phyloP scores from a whole-genome alignment of 2,113 vertebrate species.

The Caranx ignobilis region DNA sequence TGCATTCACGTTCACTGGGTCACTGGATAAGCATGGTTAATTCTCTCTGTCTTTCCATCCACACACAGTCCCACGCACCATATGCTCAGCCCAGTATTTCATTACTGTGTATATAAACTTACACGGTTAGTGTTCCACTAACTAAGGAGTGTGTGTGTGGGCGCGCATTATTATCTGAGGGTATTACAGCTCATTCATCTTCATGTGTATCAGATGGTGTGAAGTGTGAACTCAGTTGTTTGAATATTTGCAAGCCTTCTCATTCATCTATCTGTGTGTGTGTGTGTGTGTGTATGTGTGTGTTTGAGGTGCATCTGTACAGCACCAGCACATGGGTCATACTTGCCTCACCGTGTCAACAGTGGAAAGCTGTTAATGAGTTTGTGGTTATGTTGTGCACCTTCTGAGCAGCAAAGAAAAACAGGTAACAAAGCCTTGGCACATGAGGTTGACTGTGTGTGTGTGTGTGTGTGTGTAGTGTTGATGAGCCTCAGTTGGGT shows the following conservation, averaged over 20 bases:
- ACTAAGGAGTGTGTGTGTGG: neutral
- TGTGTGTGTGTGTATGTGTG: slow-evolving; percentile 1
- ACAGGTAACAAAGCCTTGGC: slow-evolving; percentile 10
- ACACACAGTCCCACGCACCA: slow-evolving; percentile 30
- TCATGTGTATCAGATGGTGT: slow-evolving; percentile 11
- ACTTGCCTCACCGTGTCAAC: slow-evolving; percentile 56
- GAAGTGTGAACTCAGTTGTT: slow-evolving; percentile 16
- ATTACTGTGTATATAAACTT: slow-evolving; percentile 11
- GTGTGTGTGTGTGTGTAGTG: neutral
- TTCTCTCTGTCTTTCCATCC: slow-evolving; percentile 21
- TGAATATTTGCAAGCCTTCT: slow-evolving; percentile 8
- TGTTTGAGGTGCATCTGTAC: neutral
- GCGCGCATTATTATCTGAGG: neutral
- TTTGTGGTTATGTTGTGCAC: slow-evolving; percentile 21
- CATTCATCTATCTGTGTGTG: slow-evolving; percentile 12
- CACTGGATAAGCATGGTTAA: slow-evolving; percentile 47
- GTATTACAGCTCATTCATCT: slow-evolving; percentile 22
- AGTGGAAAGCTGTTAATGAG: slow-evolving; percentile 51
- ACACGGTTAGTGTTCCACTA: neutral
- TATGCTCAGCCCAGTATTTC: slow-evolving; percentile 55
- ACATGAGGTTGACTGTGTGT: neutral
- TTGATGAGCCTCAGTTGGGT: neutral
- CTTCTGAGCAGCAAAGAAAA: neutral
- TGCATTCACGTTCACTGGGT: slow-evolving; percentile 44
- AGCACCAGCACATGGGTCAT: slow-evolving; percentile 60